Evolutionary conservation across 1,140 invertebrate genomes (phyloP).

Genomic region (Leguminivora glycinivorella): DNA sequence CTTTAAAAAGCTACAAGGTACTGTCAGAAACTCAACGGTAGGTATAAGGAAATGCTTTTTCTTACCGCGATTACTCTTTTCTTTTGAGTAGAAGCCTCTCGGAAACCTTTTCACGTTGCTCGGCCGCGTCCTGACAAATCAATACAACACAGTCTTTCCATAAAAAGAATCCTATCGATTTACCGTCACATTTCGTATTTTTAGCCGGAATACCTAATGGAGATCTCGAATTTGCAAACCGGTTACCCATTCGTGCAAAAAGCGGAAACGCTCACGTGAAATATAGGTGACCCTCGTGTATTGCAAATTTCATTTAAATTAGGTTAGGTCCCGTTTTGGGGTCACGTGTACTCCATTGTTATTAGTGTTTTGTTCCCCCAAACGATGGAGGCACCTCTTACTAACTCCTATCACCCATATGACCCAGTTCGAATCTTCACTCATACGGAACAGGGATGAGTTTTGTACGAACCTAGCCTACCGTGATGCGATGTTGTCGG

Average conservation of each 20-base stretch:
- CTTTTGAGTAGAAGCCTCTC: not conserved
- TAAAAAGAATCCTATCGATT: conserved; percentile 13
- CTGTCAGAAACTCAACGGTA: not conserved
- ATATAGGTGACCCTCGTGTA: conserved; percentile 27
- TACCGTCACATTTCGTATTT: conserved; percentile 4
- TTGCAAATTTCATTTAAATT: conserved; percentile 28
- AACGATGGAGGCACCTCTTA: not conserved
- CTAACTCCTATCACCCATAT: not conserved
- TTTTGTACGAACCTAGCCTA: not conserved
- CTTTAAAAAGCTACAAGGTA: not conserved
- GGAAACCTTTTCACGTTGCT: conserved; percentile 2
- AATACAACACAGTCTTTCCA: not conserved
- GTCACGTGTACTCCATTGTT: conserved; percentile 21
- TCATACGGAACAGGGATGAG: not conserved
- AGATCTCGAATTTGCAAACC: conserved; percentile 13
- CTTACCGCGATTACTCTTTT: not conserved
- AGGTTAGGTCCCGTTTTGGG: conserved; percentile 24
- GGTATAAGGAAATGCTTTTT: not conserved
- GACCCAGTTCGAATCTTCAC: not conserved
- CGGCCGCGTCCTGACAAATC: not conserved
- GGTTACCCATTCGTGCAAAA: conserved; percentile 4
- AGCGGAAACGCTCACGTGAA: conserved; percentile 20
- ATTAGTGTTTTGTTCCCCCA: conserved; percentile 24
- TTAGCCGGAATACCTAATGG: conserved; percentile 19
- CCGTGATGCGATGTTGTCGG: not conserved